Base-by-base conservation (phyloP, 2,888 invertebrate species). In the Sinhomidia bicolor region DNA sequence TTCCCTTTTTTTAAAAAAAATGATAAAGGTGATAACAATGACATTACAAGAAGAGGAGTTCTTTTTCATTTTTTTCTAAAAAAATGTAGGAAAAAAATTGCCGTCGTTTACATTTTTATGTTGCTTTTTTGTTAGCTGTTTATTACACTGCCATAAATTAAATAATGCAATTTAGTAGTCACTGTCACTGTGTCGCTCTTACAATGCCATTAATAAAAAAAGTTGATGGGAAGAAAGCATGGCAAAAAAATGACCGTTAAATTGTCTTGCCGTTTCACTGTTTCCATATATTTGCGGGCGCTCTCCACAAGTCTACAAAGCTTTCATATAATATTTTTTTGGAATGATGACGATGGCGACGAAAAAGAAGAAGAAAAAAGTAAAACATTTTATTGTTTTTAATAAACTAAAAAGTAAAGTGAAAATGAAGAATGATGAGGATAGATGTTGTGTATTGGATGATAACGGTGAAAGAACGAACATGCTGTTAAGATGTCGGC, bases 71-170 rank as follows among this genome's bases (percentile, higher is more conserved):
- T 6, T 57, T 57, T 23, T 1, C 47, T 14, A 10, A 5, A 57
- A 57, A 7, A 36, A 36, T 5, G 36, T 5, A 7, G 36, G 7
- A 20, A 20, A 57, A 57, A 57, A 47, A 12, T 47, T 57, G 20
- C 17, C 20, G 57, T 57, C 57, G 29, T 62, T 62, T 62, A 29
- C 29, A 29, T 62, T 29, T 62, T 62, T 62, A 62, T 62, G 62
- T 62, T n/a, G 14, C 23, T 29, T 62, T 23, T 57, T 57, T 29
- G 29, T 36, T 36, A 36, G 29, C 5, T 29, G 62, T 62, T 62
- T 62, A 29, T 62, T 62, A n/a, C 23, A 62, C 62, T 26, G 62
- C 9, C 29, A 62, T 26, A 62, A 62, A 62, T 62, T 62, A 29
- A 62, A 62, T 62, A 62, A 62, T 12, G 17, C n/a, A 29, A 62